Evolutionary conservation across 2,888 invertebrate species (phyloP).

Genomic region (Hirtodrosophila histrioides): DNA sequence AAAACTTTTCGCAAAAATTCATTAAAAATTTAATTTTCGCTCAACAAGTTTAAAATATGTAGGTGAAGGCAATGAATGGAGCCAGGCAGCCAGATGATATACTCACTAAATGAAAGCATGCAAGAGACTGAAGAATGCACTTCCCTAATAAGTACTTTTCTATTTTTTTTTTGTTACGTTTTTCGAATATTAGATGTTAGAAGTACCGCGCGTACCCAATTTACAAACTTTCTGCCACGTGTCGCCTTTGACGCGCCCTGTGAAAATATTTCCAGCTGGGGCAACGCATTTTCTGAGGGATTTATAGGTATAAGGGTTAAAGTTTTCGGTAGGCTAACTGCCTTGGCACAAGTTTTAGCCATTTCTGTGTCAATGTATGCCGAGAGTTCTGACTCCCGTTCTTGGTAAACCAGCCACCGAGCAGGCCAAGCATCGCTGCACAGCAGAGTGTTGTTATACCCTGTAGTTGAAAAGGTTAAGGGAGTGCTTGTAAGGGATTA

Average conservation of each 20-base stretch:
- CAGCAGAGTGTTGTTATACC: slow-evolving; percentile 63
- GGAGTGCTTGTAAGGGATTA: background rate
- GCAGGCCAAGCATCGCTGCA: slow-evolving; percentile 63
- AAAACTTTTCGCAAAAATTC: slow-evolving; percentile 70
- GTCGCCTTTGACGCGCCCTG: slow-evolving; percentile 30
- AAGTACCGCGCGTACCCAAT: slow-evolving; percentile 1
- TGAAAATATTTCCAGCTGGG: slow-evolving; percentile 52
- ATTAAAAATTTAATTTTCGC: slow-evolving; percentile 76
- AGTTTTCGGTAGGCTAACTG: slow-evolving; percentile 23
- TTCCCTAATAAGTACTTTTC: slow-evolving; percentile 66
- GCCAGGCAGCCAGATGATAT: slow-evolving; percentile 27
- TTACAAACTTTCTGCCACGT: slow-evolving; percentile 40
- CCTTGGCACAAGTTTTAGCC: slow-evolving; percentile 27
- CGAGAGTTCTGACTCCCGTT: slow-evolving; percentile 38
- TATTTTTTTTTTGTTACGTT: slow-evolving; percentile 6
- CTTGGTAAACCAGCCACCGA: slow-evolving; percentile 18
- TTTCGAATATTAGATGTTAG: slow-evolving; percentile 30
- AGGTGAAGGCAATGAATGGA: slow-evolving; percentile 10
- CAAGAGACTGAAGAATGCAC: slow-evolving; percentile 53
- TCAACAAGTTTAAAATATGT: slow-evolving; percentile 70
- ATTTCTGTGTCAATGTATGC: slow-evolving; percentile 72
- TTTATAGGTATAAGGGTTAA: slow-evolving; percentile 32
- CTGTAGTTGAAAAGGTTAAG: slow-evolving; percentile 14
- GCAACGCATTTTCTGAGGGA: slow-evolving; percentile 31
- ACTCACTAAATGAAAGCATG: slow-evolving; percentile 22